Evolutionary conservation across 1,140 invertebrate genomes (phyloP), one percentile per base, ranked within the genome.

Genomic region (Saccostrea cuccullata): DNA sequence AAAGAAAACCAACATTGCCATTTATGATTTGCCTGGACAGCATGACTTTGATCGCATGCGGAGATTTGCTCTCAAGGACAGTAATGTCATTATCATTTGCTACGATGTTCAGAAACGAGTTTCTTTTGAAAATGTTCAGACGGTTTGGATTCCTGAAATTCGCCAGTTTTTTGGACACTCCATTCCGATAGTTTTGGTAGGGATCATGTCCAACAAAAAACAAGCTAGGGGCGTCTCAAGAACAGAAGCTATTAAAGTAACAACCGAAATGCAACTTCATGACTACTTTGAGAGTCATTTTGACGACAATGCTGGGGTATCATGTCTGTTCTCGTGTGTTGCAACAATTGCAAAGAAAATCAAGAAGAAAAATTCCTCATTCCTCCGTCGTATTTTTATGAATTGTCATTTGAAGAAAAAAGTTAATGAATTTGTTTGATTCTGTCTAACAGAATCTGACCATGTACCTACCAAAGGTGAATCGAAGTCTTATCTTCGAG

Each of bases 61-160:
- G 26, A 77, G 30, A 36, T 77, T 77, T 30, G 70, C 70, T 11
- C 70, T 77, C 13, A 77, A 77, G 30, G 70, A 77, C 9, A 77
- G 70, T 36, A 77, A 77, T 77, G 11, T 77, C 11, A 30, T 77
- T 26, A 13, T 77, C 70, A 77, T 77, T 3, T 77, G 70, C 9
- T 77, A 77, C 26, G 70, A 77, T 36, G 70, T 77, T 12, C 70
- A 36, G 30, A 77, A 30, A 36, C 11, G 70, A 17, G 12, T 30
- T 11, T 77, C 70, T 12, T 77, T 77, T 77, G 70, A 77, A 26
- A 77, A 77, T 26, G 70, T 30, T 12, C 70, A 77, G 5, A 30
- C 70, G 26, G 70, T 77, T 13, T 77, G 70, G 70, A 77, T 77
- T 77, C 70, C 70, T 15, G 70, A 77, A 77, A 77, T 77, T 77